Evolutionary conservation across 2,797 vertebrate species (phyloP).

Genomic region (Hypotaenidia philippensis): DNA sequence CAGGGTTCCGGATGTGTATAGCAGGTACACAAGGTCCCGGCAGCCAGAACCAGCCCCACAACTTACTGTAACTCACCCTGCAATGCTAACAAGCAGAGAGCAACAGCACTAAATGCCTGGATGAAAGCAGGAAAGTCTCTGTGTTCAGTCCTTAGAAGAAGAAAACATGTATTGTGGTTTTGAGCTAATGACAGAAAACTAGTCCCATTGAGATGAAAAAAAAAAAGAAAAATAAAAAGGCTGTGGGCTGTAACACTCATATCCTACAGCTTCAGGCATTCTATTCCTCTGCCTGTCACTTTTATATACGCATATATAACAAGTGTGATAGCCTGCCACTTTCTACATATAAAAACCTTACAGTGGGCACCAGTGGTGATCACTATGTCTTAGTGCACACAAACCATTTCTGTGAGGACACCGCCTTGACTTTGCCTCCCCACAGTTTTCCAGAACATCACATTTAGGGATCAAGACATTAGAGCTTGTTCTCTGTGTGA

Average conservation of each 20-base stretch:
- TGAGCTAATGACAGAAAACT: not conserved
- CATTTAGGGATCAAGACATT: not conserved
- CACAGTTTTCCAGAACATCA: not conserved
- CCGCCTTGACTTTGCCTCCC: not conserved
- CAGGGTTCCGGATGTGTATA: not conserved
- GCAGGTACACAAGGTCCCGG: not conserved
- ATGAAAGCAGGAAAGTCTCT: not conserved
- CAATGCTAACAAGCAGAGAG: not conserved
- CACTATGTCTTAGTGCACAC: conserved; percentile 1
- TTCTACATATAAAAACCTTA: conserved; percentile 35
- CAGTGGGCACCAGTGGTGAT: not conserved
- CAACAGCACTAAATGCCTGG: not conserved
- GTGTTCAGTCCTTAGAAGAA: not conserved
- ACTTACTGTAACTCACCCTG: not conserved
- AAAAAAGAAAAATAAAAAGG: not conserved
- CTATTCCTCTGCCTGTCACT: conserved; percentile 24
- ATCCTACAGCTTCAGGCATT: not conserved
- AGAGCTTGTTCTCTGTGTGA: not conserved
- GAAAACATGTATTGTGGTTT: not conserved
- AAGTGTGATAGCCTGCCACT: conserved; percentile 21
- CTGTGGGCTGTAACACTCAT: not conserved
- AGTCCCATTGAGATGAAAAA: not conserved
- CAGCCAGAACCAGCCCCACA: not conserved
- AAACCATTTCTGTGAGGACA: not conserved
- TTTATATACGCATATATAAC: conserved; percentile 47